Conservation (phyloP, 2,797 vertebrate genomes). For the Ptychobarbus kaznakovi region DNA sequence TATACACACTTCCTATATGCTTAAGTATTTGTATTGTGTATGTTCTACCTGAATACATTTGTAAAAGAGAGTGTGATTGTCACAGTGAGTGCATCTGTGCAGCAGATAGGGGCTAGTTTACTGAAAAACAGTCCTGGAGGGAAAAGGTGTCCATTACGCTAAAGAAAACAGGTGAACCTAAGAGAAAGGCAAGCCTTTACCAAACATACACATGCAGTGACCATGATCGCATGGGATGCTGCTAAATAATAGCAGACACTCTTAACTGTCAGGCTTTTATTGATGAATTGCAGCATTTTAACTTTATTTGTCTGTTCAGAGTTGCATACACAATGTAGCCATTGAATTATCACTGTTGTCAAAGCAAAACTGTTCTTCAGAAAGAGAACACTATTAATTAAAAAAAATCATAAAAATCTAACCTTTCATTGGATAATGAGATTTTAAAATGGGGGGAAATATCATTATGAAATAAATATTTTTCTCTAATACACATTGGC, state of each 20-base stretch:
- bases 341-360: slow-evolving; percentile 7
- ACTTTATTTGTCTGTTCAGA: slow-evolving; percentile 20
- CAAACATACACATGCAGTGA: slow-evolving; percentile 42
- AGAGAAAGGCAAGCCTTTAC: slow-evolving; percentile 41
- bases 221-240: neutral
- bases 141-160: slow-evolving; percentile 62
- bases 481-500: too few relatives aligned
- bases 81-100: slow-evolving; percentile 58
- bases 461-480: too few relatives aligned
- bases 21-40: neutral
- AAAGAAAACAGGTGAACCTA: slow-evolving; percentile 52
- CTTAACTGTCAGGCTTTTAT: slow-evolving; percentile 25
- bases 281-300: slow-evolving; percentile 29
- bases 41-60: neutral
- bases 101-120: slow-evolving; percentile 47
- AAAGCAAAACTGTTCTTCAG: neutral
- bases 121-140: slow-evolving; percentile 56
- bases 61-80: neutral
- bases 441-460: too few relatives aligned
- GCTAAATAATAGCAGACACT: slow-evolving; percentile 28
- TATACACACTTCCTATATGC: neutral
- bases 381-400: neutral
- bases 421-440: too few relatives aligned
- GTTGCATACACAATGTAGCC: neutral
- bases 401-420: too few relatives aligned